A percentile compares a stretch with the other conserved stretches of the same genome.
These are phyloP conservation scores for Caligus rogercresseyi DNA, from an alignment of 1,140 invertebrate species.

Conservation along the genomic window DNA sequence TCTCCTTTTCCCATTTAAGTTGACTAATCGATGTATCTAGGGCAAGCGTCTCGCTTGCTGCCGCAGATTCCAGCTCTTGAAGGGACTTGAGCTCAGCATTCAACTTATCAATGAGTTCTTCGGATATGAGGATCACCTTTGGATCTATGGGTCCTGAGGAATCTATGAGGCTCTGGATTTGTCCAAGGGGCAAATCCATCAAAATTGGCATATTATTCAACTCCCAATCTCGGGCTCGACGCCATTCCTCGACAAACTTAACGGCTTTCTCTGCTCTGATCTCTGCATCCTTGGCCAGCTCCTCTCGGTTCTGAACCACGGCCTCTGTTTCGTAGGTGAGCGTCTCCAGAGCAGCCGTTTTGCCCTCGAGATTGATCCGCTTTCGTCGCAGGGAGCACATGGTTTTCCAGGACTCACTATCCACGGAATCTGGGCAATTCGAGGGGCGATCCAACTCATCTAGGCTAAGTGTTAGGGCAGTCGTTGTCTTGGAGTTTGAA, in stretches of 20 bases:
- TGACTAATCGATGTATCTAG: background rate
- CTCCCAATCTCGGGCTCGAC: background rate
- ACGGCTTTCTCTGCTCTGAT: background rate
- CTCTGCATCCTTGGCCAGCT: background rate
- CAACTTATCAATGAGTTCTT: constrained; percentile 3
- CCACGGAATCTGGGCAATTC: constrained; percentile 8
- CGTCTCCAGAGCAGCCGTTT: background rate
- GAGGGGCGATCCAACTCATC: constrained; percentile 6
- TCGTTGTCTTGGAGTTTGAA: background rate
- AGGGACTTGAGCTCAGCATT: background rate
- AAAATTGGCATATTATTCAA: background rate
- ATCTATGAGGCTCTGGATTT: background rate
- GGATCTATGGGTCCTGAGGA: background rate
- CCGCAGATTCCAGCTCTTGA: background rate
- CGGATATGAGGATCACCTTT: background rate
- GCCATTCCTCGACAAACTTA: background rate
- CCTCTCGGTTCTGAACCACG: background rate
- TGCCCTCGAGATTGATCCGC: background rate
- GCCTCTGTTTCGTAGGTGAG: background rate
- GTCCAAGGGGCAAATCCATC: background rate
- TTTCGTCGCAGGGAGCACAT: background rate
- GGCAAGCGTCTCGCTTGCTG: background rate
- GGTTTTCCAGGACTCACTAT: constrained; percentile 9
- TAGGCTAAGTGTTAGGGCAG: background rate
- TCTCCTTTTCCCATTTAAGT: background rate